Percentiles rank a stretch among this genome's conserved stretches.
phyloP scores from a whole-genome alignment of 2,113 vertebrate genomes.

The Motacilla tschutschensis region DNA sequence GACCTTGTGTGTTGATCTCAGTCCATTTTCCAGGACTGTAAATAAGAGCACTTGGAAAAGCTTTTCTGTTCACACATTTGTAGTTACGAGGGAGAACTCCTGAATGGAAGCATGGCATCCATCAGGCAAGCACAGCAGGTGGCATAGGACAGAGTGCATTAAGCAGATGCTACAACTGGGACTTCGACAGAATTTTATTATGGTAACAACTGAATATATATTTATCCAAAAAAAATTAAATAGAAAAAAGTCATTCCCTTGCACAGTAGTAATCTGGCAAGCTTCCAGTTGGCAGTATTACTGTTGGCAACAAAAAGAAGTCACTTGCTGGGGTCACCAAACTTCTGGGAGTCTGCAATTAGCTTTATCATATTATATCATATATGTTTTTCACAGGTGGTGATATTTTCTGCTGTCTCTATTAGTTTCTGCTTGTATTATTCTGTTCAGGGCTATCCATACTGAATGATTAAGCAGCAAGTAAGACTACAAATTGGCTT shows the following conservation, averaged over 20 bases:
- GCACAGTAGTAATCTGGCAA: not conserved
- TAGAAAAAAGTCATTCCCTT: not conserved
- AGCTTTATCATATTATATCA: not conserved
- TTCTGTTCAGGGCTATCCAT: not conserved
- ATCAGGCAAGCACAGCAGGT: constrained; percentile 41
- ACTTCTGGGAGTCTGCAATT: not conserved
- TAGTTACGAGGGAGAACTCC: constrained; percentile 32
- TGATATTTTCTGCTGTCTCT: not conserved
- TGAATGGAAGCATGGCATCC: constrained; percentile 51
- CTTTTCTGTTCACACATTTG: constrained; percentile 60
- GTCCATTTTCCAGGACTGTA: constrained; percentile 58
- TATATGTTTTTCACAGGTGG: not conserved
- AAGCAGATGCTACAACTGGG: constrained; percentile 15
- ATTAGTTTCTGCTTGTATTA: not conserved
- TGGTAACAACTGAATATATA: constrained; percentile 20
- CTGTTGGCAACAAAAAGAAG: not conserved
- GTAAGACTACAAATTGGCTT: not conserved
- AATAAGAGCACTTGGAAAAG: constrained; percentile 65
- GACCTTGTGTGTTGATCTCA: constrained; percentile 58
- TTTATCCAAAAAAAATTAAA: constrained; percentile 33
- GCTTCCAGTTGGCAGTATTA: not conserved
- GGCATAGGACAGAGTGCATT: constrained; percentile 29
- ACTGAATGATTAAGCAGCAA: not conserved
- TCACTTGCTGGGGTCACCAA: not conserved
- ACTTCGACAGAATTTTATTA: constrained; percentile 20